Evolutionary conservation across 2,797 vertebrate species (phyloP).

Genomic region (Iguana delicatissima): DNA sequence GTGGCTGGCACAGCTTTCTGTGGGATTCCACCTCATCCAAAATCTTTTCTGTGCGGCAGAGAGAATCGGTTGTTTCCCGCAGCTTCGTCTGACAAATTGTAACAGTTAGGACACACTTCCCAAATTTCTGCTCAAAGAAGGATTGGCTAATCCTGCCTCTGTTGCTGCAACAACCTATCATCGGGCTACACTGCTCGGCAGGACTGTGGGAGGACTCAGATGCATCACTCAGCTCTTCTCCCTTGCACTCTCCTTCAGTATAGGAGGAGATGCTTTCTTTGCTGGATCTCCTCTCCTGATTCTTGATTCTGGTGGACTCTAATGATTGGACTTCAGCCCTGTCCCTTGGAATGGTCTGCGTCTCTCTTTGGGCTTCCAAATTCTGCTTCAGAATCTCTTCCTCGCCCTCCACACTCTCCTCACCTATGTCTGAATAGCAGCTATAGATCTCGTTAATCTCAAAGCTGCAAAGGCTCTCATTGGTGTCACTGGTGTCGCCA

Average conservation of each 20-base stretch:
- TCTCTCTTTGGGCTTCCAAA: conserved; percentile 2
- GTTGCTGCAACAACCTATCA: conserved; percentile 1
- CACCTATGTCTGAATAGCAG: conserved; percentile 55
- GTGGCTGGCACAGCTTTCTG: conserved; percentile 41
- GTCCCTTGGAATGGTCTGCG: conserved; percentile 27
- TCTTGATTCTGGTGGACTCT: conserved; percentile 15
- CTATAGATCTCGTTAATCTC: conserved; percentile 78
- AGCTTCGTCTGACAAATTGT: conserved; percentile 63
- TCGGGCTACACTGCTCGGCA: not conserved
- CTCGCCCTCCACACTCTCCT: conserved; percentile 40
- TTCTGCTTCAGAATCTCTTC: conserved; percentile 20
- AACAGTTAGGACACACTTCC: conserved; percentile 74
- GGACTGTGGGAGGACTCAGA: not conserved
- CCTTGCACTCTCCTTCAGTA: conserved; percentile 13
- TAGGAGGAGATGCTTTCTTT: conserved; percentile 53
- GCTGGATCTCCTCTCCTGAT: conserved; percentile 22
- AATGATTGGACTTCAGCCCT: not conserved
- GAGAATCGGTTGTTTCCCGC: conserved; percentile 43
- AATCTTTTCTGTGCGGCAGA: conserved; percentile 43
- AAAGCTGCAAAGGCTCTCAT: conserved; percentile 76
- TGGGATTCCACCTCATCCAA: conserved; percentile 32
- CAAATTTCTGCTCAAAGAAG: conserved; percentile 65
- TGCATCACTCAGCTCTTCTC: conserved; percentile 63
- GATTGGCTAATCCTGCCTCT: conserved; percentile 31
- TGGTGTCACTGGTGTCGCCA: conserved; percentile 39